Evolutionary conservation across 2,113 vertebrate genomes (phyloP).

Genomic region (Hippocampus guttulatus): DNA sequence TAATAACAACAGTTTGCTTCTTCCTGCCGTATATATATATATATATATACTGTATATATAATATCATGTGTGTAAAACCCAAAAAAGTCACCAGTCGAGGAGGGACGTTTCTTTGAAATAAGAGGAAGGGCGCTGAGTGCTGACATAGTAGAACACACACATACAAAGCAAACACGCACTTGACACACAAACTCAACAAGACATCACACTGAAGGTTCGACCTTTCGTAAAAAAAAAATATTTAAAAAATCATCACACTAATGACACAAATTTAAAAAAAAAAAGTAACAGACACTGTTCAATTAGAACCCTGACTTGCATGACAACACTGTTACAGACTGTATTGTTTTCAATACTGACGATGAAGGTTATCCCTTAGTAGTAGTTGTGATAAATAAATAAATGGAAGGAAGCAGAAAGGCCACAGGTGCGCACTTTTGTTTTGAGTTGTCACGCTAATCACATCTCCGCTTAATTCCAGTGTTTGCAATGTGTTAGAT

Average conservation of each 20-base stretch:
- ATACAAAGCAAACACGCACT: conserved; percentile 21
- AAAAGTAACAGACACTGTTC: background rate
- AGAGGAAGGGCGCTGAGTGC: conserved; percentile 7
- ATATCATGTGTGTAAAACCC: background rate
- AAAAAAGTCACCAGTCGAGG: background rate
- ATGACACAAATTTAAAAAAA: no score
- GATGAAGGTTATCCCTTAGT: conserved; percentile 37
- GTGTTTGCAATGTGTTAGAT: conserved; percentile 69
- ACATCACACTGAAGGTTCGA: conserved; percentile 7
- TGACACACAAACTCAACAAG: conserved; percentile 18
- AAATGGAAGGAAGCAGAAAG: conserved; percentile 52
- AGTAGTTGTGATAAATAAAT: conserved; percentile 61
- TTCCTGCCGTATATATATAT: conserved; percentile 7
- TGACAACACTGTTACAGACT: background rate
- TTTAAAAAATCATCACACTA: background rate
- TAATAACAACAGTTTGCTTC: conserved; percentile 17
- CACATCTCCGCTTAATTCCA: conserved; percentile 49
- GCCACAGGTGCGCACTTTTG: conserved; percentile 18
- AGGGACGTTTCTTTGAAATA: conserved; percentile 12
- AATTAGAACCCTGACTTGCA: background rate
- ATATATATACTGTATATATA: no score
- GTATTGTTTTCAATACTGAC: conserved; percentile 33
- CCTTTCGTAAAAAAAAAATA: background rate
- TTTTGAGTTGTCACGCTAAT: conserved; percentile 11
- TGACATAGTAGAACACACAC: background rate